Percentiles rank a stretch among this genome's conserved stretches.
These are phyloP conservation scores for Phaedon cochleariae DNA, from an alignment of 2,888 invertebrate genomes.

Conservation along the genomic window DNA sequence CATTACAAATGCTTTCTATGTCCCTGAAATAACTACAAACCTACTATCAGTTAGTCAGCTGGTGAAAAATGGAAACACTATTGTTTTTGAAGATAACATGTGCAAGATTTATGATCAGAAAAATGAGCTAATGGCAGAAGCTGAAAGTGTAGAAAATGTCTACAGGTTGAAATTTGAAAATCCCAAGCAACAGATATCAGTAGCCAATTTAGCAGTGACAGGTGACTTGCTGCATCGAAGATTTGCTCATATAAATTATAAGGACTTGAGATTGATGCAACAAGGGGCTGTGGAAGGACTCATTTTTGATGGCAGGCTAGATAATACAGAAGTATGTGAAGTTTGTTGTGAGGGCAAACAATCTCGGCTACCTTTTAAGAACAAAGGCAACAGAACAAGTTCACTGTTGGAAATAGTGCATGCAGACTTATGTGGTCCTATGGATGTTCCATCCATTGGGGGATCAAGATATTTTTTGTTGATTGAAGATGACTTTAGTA, in stretches of 20 bases:
- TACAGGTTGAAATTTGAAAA: background rate
- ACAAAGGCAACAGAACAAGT: background rate
- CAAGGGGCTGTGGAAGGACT: background rate
- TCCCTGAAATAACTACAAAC: too few relatives aligned
- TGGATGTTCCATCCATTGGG: slow-evolving; percentile 6
- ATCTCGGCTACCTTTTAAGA: slow-evolving; percentile 16
- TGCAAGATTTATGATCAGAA: background rate
- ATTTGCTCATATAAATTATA: too few relatives aligned
- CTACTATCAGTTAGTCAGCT: background rate
- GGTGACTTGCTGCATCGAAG: background rate
- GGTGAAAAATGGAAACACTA: background rate
- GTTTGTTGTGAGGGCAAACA: slow-evolving; percentile 25
- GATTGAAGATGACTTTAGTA: slow-evolving; percentile 12
- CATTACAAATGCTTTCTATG: background rate
- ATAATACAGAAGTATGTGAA: slow-evolving; percentile 8
- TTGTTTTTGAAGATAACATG: background rate
- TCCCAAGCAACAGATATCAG: background rate
- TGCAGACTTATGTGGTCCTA: slow-evolving; percentile 16
- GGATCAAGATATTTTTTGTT: slow-evolving; percentile 15
- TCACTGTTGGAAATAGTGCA: slow-evolving; percentile 8
- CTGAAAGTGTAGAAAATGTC: too few relatives aligned
- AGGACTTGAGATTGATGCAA: background rate
- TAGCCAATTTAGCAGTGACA: background rate
- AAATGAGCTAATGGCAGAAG: background rate
- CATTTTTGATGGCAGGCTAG: background rate